Base-by-base conservation (phyloP, 2,888 invertebrate species). In the Ophion obscuratus region DNA sequence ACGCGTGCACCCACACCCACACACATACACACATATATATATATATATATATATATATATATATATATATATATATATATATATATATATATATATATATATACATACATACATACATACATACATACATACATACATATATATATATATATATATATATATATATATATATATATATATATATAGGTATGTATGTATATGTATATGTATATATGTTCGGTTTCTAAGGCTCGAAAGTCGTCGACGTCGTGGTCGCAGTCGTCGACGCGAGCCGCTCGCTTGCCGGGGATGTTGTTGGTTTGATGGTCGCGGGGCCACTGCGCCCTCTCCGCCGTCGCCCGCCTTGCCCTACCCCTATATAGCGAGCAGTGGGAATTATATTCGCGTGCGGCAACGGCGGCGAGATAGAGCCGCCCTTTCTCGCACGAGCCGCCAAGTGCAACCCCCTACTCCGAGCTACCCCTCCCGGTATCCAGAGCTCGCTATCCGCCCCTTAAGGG, bases 251-350 rank as follows among this genome's bases (percentile, higher is more conserved):
- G 3, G 14, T 2, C 40, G 73, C 17, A 20, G 80, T 79, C 75
- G 78, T 70, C 77, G 74, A 31, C 74, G 67, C 74, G 71, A 75
- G 31, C 73, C 75, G 74, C 68, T 71, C 71, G 71, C 80, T 61
- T 53, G 85, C 87, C 77, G 83, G 92, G 91, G 86, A 83, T 93
- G 94, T 93, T 93, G 93, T 92, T 93, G 93, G 94, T 94, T 93
- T 93, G 93, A 92, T 94, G 94, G 94, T 95, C 94, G 92, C 95
- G 95, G 95, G 95, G 95, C 95, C 93, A 94, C 94, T 94, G 94
- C 94, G 94, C 94, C 94, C 94, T 94, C 93, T 94, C 95, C 95
- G 94, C 94, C 95, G 94, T 93, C 94, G 94, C 96, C 95, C 95
- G 94, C 95, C 95, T 95, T 95, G 95, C 88, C 88, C 92, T 91